Conservation (phyloP, 2,888 invertebrate genomes). For the Oegoconia quadripuncta region DNA sequence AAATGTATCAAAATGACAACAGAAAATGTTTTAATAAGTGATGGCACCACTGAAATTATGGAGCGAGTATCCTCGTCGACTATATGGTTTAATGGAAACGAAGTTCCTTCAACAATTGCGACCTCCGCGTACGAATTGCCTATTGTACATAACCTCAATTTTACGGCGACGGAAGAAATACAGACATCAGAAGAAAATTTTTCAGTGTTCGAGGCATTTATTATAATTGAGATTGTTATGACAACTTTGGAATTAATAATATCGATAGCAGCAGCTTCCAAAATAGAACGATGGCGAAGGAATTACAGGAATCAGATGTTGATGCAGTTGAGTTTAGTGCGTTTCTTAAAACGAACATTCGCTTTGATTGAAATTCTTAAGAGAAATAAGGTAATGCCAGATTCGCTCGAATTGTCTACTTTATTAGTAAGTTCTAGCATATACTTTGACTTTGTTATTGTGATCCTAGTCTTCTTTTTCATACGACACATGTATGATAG, state of each 20-base stretch:
- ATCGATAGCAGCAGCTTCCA: slow-evolving; percentile 52
- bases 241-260: slow-evolving; percentile 54
- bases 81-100: slow-evolving; percentile 22
- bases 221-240: slow-evolving; percentile 59
- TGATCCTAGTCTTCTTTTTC: slow-evolving; percentile 58
- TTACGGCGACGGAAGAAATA: slow-evolving; percentile 17
- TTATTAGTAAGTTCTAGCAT: slow-evolving; percentile 41
- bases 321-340: slow-evolving; percentile 58
- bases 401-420: too few species aligned
- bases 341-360: slow-evolving; percentile 56
- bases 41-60: slow-evolving; percentile 15
- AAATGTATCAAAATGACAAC: slow-evolving; percentile 42
- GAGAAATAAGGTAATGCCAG: too few species aligned
- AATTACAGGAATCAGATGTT: slow-evolving; percentile 72
- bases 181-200: slow-evolving; percentile 18
- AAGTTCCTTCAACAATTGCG: slow-evolving; percentile 7
- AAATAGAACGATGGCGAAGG: slow-evolving; percentile 56
- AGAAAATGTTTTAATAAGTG: slow-evolving; percentile 28
- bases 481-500: slow-evolving; percentile 70
- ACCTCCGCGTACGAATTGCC: slow-evolving; percentile 17
- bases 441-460: slow-evolving; percentile 62
- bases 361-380: slow-evolving; percentile 42
- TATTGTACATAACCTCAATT: slow-evolving; percentile 17
- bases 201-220: slow-evolving; percentile 45
- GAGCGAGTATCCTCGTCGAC: slow-evolving; percentile 16